Evolutionary conservation across 2,888 invertebrate genomes (phyloP).

Genomic region (Rhodophaea formosa): DNA sequence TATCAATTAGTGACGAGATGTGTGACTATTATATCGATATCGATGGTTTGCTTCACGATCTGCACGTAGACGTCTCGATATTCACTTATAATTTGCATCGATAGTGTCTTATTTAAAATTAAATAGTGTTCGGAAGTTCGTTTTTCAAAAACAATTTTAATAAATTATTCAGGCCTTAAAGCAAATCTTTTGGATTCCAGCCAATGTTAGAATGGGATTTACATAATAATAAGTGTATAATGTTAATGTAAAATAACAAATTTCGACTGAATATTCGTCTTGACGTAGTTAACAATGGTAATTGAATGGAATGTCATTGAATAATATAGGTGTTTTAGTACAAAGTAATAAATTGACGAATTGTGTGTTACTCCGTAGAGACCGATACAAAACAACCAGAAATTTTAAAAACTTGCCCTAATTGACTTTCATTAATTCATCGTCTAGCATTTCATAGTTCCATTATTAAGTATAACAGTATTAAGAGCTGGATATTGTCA

Average conservation of each 20-base stretch:
- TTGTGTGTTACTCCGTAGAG: slow-evolving; percentile 20
- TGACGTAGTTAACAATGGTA: slow-evolving; percentile 73
- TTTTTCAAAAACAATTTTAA: slow-evolving; percentile 29
- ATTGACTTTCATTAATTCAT: slow-evolving; percentile 11
- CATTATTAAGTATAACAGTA: slow-evolving; percentile 13
- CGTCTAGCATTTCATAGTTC: slow-evolving; percentile 12
- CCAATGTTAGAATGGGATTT: slow-evolving; percentile 62
- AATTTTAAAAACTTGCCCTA: not conserved
- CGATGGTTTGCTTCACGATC: slow-evolving; percentile 46
- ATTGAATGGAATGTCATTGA: slow-evolving; percentile 66
- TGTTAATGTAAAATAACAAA: slow-evolving; percentile 70
- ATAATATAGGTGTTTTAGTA: slow-evolving; percentile 76
- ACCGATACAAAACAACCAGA: not conserved
- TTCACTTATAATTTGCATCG: slow-evolving; percentile 53
- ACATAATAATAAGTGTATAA: slow-evolving; percentile 56
- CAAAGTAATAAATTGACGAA: slow-evolving; percentile 56
- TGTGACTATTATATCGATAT: slow-evolving; percentile 41
- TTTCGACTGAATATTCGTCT: slow-evolving; percentile 79
- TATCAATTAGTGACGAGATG: slow-evolving; percentile 39
- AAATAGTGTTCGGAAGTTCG: slow-evolving; percentile 31
- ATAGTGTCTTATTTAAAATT: slow-evolving; percentile 49
- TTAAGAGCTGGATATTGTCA: not conserved
- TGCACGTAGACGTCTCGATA: slow-evolving; percentile 51
- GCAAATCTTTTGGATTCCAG: slow-evolving; percentile 71
- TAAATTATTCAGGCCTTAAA: slow-evolving; percentile 59